Conservation (phyloP, 2,113 vertebrate species). For the Psilopsiagon aymara region DNA sequence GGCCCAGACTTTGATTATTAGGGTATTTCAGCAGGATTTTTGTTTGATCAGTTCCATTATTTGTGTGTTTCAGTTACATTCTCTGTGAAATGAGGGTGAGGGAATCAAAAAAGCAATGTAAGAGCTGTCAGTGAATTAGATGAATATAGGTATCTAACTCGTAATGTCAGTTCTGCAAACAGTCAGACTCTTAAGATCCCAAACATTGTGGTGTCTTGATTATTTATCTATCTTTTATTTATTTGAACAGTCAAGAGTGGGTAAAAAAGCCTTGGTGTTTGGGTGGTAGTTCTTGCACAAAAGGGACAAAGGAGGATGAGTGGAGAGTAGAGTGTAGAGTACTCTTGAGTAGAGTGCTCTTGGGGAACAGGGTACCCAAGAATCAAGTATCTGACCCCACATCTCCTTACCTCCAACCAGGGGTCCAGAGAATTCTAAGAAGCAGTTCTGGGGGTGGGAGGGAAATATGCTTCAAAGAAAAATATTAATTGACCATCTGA, state of each 20-base stretch:
- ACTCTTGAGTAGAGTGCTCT: background rate
- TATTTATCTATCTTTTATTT: background rate
- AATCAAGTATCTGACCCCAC: background rate
- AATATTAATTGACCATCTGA: background rate
- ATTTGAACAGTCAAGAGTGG: background rate
- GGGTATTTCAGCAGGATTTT: background rate
- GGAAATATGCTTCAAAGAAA: background rate
- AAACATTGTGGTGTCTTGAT: background rate
- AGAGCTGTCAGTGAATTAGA: background rate
- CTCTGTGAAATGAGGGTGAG: background rate
- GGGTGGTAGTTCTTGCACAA: background rate
- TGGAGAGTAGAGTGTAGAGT: background rate
- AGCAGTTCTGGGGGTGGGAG: accelerated
- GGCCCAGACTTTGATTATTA: background rate
- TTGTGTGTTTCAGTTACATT: background rate
- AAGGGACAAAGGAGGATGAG: background rate
- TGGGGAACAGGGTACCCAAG: background rate
- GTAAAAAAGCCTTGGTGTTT: background rate
- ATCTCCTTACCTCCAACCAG: background rate
- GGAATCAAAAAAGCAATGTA: background rate
- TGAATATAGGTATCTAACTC: background rate
- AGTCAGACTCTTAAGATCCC: background rate
- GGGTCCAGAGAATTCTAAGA: background rate
- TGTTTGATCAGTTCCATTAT: background rate
- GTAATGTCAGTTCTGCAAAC: background rate